Evolutionary conservation across 1,140 invertebrate species (phyloP), one percentile per base, ranked within the genome.

Genomic region (Vanessa atalanta): DNA sequence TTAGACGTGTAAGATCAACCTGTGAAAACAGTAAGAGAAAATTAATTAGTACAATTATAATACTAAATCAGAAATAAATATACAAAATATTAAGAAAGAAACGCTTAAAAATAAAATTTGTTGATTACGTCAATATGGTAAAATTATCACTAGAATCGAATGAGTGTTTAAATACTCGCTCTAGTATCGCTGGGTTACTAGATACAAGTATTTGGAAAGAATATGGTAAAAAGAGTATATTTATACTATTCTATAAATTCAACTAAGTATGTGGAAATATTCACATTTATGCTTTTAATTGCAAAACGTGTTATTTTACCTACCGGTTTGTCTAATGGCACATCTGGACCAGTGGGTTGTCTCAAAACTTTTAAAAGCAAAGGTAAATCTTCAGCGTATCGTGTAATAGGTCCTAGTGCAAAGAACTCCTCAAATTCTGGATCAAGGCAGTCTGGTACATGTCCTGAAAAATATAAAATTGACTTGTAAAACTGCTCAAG

Each of bases 361-460:
- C 92, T 93, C 73, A 97, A 89, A n/a, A 95, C 93, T 82, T 95
- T 95, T 15, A 97, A 93, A 65, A 97, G 86, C 6, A 97, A 92
- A 8, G 95, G 89, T 57, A 98, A 87, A 93, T 99, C 98, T 78
- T 94, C 94, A 9, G 97, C 96, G 88, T 98, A 98, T 69, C 97
- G 94, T 71, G 95, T 95, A 94, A 99, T 96, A 0, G 97, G 97
- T 0, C 97, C 97, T 15, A 97, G 94, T 11, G 94, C 93, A 63
- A 96, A 95, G 76, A 94, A 95, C 43, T 94, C 93, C 14, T 94
- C 93, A 90, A 95, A 95, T 53, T 93, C 91, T 65, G 91, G 83
- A 23, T 94, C 94, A 48, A 88, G 83, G 63, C 93, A 92, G 50
- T 90, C 86, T 11, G 95, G 95, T 51, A 93, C 89, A 65, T 95